Base-by-base conservation (phyloP, 1,140 invertebrate genomes). In the Brachionus sp. region DNA sequence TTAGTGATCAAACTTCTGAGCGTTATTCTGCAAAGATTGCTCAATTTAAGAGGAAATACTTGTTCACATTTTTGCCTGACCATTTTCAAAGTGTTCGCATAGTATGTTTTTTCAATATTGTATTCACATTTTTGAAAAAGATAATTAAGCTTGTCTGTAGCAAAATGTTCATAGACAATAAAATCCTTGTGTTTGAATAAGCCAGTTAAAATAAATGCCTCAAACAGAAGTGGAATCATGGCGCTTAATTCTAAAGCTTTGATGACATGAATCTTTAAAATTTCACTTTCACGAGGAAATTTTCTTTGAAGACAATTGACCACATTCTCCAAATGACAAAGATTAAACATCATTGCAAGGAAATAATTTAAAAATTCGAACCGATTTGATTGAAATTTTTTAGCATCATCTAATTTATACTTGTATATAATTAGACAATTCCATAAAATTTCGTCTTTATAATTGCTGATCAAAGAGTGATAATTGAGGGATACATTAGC, bases 351-450 rank as follows among this genome's bases (percentile, higher is more conserved):
- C 16, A 80, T 35, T 16, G 19, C 33, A 10, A 80, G 42, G n/a
- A 62, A 80, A 50, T 42, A 80, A 42, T 80, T 80, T 5, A 80
- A 66, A 66, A 62, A 80, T 16, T 44, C 50, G 2, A 23, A 5
- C 5, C 57, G 33, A 39, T 23, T 39, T 1, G 33, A 39, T 37
- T 33, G n/a, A 19, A 37, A 35, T 37, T 19, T 39, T 19, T 9
- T 16, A 12, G 23, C 10, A 42, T 39, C 33, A 37, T 62, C 19
- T 6, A 57, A 12, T 33, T 80, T 57, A 35, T 39, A 80, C 35
- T 62, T 80, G n/a, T 33, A 80, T 10, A 80, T 16, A 80, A 44
- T 19, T n/a, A 80, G 23, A 62, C 77, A 80, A 64, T 57, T 62
- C 77, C 77, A 80, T 62, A 80, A 62, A 13, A 80, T 62, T 23